Base-by-base conservation (phyloP, 2,888 invertebrate genomes). In the Leptinotarsa haldemani region DNA sequence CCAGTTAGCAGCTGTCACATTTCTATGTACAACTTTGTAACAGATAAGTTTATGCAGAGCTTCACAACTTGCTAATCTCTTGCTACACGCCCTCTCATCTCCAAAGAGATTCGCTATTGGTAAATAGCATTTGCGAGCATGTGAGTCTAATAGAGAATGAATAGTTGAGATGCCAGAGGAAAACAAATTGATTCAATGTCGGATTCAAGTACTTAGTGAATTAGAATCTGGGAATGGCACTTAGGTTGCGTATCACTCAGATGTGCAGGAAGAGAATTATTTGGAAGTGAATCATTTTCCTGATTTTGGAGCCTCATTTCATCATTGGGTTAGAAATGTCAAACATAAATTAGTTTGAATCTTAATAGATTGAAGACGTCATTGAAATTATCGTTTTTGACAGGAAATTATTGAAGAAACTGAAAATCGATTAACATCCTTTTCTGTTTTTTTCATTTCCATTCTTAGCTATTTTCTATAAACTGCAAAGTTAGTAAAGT, bases 121-220 rank as follows among this genome's bases (percentile, higher is more conserved):
- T 68, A 47, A 68, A 56, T 22, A 68, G 56, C 68, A 56, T 68
- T 56, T 46, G 68, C 56, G 20, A 68, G 56, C 20, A 48, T 68
- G 68, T 47, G 18, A 20, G 30, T 46, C 56, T 68, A 56, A 68
- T 56, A 22, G 53, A 46, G 40, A 52, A 18, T 46, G 68, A 68
- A 68, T 68, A 56, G 68, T 56, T 15, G 47, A 40, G 40, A 61
- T 61, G 16, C 30, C 61, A 3, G 61, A 61, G 61, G 25, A 9
- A 61, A 61, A 30, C 61, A 22, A 68, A 68, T 58, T 46, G 68
- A 68, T 56, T 68, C 56, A 56, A 47, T 58, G 46, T 47, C 18
- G 68, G 47, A 53, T 58, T 56, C 16, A 20, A 58, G 56, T 68
- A 58, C 68, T 56, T 40, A 58, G 53, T 22, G n/a, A 20, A 56